Base-by-base conservation (phyloP, 1,140 invertebrate species). In the Cecropterus lyciades region DNA sequence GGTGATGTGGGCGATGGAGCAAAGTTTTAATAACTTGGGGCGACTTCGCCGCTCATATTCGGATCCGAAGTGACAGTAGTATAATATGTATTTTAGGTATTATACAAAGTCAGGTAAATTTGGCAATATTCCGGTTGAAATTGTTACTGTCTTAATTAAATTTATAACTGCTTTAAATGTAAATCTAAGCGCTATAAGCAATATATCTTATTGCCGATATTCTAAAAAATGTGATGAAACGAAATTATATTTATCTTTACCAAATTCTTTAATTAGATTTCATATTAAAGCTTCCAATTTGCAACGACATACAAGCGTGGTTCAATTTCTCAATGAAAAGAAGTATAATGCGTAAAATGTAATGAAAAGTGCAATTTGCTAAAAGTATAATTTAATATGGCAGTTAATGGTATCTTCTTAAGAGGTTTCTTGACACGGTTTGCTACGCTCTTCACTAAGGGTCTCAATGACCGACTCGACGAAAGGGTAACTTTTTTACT, bases 1-100 rank as follows among this genome's bases (percentile, higher is more conserved):
- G 70, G 69, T 73, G 82, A 87, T 82, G 80, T 84, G 77, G 76
- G 77, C 67, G 77, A 83, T 84, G 77, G 79, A 83, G 79, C 78
- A 77, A 90, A 90, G 80, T n/a, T 90, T 88, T 88, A 84, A 87
- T 90, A 88, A 90, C 72, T 88, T 87, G 67, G 73, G 74, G 75
- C 70, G 67, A 65, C 70, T 72, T 81, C 20, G 40, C 11, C 42
- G 20, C 27, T 57, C 42, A 46, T 13, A 56, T 57, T 82, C 73
- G 75, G 75, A 80, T 80, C 73, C 79, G 74, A 69, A 70, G 75
- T 77, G 71, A 78, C 67, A 42, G 37, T 56, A 11, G 53, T 14
- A n/a, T n/a, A n/a, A 43, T n/a, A 40, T 40, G 10, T 40, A 9
- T n/a, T 40, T 40, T 40, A 5, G 37, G 5, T 40, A n/a, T 1